Evolutionary conservation across 2,797 vertebrate species (phyloP).

Genomic region (Tenualosa ilisha): DNA sequence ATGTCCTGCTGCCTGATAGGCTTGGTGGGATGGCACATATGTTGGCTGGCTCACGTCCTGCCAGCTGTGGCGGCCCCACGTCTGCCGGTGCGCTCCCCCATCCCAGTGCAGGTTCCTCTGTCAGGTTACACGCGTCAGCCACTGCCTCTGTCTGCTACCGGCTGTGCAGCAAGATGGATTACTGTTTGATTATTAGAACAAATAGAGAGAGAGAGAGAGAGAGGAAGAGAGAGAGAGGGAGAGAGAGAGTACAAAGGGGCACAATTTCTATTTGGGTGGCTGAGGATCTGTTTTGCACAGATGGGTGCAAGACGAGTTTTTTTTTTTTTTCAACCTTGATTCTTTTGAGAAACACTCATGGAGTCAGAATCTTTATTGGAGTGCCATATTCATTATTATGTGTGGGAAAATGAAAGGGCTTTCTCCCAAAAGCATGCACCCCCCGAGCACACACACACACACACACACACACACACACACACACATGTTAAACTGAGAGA

Average conservation of each 20-base stretch:
- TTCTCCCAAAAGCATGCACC: not conserved
- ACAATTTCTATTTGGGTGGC: not conserved
- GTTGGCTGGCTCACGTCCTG: constrained; percentile 47
- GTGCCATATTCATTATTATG: constrained; percentile 53
- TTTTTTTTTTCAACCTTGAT: not conserved
- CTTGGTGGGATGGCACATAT: constrained; percentile 53
- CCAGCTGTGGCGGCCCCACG: constrained; percentile 56
- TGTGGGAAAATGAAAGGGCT: constrained; percentile 41
- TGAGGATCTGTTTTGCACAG: not conserved
- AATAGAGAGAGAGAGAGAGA: not conserved
- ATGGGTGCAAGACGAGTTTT: not conserved
- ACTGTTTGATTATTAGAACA: constrained; percentile 55
- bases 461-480: constrained; percentile 30
- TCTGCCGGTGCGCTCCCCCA: constrained; percentile 48
- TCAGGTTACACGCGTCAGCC: constrained; percentile 56
- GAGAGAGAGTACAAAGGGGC: not conserved
- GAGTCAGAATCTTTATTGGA: constrained; percentile 42
- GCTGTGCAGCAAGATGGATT: constrained; percentile 61
- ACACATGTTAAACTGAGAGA: constrained; percentile 40
- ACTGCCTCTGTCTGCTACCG: constrained; percentile 50
- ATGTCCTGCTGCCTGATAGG: not conserved
- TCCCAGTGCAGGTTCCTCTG: constrained; percentile 57
- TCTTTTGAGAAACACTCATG: not conserved
- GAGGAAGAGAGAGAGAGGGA: not conserved
- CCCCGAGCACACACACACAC: not conserved